Base-by-base conservation (phyloP, 2,113 vertebrate genomes). In the Pomatorhinus ruficollis region DNA sequence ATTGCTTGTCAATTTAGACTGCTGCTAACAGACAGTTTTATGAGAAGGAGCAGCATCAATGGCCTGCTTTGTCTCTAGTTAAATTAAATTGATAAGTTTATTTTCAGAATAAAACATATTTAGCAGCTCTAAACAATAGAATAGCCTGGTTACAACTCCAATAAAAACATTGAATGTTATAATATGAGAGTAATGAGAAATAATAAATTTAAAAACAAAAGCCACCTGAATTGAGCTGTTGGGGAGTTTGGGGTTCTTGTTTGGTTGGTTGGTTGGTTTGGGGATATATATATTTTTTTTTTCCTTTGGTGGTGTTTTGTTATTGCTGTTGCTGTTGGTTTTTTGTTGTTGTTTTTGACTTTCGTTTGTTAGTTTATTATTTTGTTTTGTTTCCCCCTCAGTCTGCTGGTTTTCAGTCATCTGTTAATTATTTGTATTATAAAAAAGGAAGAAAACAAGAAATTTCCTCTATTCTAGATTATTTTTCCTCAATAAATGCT, bases 1-100 rank as follows among this genome's bases (percentile, higher is more conserved):
- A 94, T 89, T 94, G 83, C 74, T 82, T 91, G 75, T 96, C 92
- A 91, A 56, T 95, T 93, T 94, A 60, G 28, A 53, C 61, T 93
- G 39, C 13, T 64, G 47, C 24, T 65, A 89, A 61, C 57, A 91
- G 69, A 65, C 40, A 81, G 40, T 71, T 91, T 87, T 84, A 79
- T 79, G 70, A 76, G 70, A 79, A 85, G 13, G 4, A 85, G 37
- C 27, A 91, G 12, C 42, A 87, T 60, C 61, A 87, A 21, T 85
- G 83, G 14, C 25, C 53, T 75, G 39, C 12, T 92, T 79, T 82
- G 22, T 71, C 40, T 84, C 52, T 30, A 76, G 35, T 40, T 52
- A 85, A 94, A 93, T 65, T 59, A 76, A 76, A 91, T 20, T 33
- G 53, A 71, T 60, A 71, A 33, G n/a, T 79, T 75, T 95, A 56